Evolutionary conservation across 30 jellyfish, hydroid and myxozoan species (phyloP).

Genomic region (Turritopsis dohrnii): DNA sequence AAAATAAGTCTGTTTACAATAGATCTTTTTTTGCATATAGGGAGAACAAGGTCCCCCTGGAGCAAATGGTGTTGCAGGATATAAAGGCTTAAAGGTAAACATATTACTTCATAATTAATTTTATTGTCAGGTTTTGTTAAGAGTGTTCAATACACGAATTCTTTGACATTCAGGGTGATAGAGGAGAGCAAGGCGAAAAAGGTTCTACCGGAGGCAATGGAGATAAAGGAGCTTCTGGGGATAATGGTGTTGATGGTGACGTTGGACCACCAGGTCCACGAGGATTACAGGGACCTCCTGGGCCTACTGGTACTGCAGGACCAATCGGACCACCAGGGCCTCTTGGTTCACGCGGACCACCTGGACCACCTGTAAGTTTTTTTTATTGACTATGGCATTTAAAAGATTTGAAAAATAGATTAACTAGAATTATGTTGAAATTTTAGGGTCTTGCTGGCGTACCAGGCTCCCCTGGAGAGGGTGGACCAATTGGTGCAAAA

Average conservation of each 20-base stretch:
- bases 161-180: slow-evolving; percentile 25
- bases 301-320: slow-evolving; percentile 41
- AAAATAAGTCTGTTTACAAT: neutral
- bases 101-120: neutral
- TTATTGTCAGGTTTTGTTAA: neutral
- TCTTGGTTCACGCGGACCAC: slow-evolving; percentile 66
- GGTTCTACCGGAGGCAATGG: slow-evolving; percentile 51
- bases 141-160: neutral
- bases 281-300: slow-evolving; percentile 50
- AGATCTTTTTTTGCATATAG: neutral
- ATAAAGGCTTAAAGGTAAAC: slow-evolving; percentile 35
- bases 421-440: neutral
- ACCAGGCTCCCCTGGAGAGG: slow-evolving; percentile 58
- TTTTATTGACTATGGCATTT: neutral
- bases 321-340: slow-evolving; percentile 41
- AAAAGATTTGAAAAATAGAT: neutral
- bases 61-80: slow-evolving; percentile 30
- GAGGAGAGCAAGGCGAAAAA: slow-evolving; percentile 37
- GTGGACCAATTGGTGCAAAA: slow-evolving; percentile 48
- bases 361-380: slow-evolving; percentile 68
- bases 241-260: slow-evolving; percentile 34
- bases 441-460: slow-evolving; percentile 55
- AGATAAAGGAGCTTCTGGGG: slow-evolving; percentile 52
- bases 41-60: slow-evolving; percentile 48
- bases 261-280: slow-evolving; percentile 47